These are phyloP conservation scores for Acropternis orthonyx DNA, from an alignment of 2,797 vertebrate species.

Conservation along the genomic window DNA sequence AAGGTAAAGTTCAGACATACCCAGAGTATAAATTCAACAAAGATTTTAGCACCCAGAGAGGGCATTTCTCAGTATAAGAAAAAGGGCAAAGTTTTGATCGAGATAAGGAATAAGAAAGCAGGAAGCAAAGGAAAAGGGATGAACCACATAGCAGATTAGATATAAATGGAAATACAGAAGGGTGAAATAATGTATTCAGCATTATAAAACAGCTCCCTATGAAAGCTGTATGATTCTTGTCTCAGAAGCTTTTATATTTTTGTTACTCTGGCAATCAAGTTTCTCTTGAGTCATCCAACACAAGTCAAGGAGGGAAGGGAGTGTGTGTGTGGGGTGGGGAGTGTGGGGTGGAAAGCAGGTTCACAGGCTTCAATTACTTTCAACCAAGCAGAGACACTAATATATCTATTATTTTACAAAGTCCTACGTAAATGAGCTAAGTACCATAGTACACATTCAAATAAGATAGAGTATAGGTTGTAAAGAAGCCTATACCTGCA, in stretches of 20 bases:
- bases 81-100: background rate
- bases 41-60: background rate
- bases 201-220: constrained; percentile 13
- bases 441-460: background rate
- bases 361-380: constrained; percentile 55
- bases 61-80: background rate
- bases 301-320: constrained; percentile 20
- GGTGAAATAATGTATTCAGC: constrained; percentile 22
- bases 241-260: constrained; percentile 26
- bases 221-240: constrained; percentile 34
- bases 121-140: background rate
- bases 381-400: constrained; percentile 49
- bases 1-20: background rate
- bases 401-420: constrained; percentile 57
- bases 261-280: constrained; percentile 45
- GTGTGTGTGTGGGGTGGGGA: background rate
- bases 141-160: background rate
- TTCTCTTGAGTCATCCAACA: constrained; percentile 31
- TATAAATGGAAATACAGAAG: background rate
- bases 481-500: background rate
- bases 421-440: constrained; percentile 39
- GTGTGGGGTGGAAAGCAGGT: constrained; percentile 53
- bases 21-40: background rate
- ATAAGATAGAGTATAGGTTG: background rate
- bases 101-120: background rate